Conservation (phyloP, 2,113 vertebrate genomes). For the Vulpes vulpes region DNA sequence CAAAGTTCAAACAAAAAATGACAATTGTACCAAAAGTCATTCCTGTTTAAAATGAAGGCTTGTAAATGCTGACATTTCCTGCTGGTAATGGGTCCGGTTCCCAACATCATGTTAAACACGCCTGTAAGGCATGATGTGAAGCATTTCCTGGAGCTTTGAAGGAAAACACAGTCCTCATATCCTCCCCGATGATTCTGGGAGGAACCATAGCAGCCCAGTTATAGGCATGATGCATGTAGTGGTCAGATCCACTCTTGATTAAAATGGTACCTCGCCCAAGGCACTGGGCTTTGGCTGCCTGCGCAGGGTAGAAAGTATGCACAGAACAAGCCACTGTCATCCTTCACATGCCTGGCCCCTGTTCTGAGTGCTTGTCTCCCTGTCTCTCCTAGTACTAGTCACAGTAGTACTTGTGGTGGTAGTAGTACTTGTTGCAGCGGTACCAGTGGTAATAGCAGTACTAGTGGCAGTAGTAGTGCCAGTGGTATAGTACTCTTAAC, state of each 20-base stretch:
- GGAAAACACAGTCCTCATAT: not conserved
- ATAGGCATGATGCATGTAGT: not conserved
- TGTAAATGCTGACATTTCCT: not conserved
- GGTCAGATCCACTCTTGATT: not conserved
- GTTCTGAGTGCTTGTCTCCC: not conserved
- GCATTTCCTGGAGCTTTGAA: not conserved
- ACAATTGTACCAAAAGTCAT: not conserved
- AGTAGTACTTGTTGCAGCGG: too few relatives aligned
- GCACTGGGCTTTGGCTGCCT: not conserved
- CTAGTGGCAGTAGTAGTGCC: too few relatives aligned
- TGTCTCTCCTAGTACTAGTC: too few relatives aligned
- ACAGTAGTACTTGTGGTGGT: rapidly evolving
- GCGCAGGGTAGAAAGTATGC: not conserved
- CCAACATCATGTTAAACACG: not conserved
- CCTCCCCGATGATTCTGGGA: not conserved
- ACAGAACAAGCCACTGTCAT: not conserved
- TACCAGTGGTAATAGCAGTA: not conserved
- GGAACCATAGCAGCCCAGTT: not conserved
- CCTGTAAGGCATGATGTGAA: not conserved
- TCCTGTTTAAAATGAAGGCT: not conserved
- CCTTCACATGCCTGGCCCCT: not conserved
- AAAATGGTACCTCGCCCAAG: not conserved
- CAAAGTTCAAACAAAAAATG: constrained; percentile 11
- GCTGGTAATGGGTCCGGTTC: not conserved
- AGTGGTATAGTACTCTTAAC: not conserved